phyloP scores from a whole-genome alignment of 2,797 vertebrate genomes.

The Enteromius afrohamiltoni region DNA sequence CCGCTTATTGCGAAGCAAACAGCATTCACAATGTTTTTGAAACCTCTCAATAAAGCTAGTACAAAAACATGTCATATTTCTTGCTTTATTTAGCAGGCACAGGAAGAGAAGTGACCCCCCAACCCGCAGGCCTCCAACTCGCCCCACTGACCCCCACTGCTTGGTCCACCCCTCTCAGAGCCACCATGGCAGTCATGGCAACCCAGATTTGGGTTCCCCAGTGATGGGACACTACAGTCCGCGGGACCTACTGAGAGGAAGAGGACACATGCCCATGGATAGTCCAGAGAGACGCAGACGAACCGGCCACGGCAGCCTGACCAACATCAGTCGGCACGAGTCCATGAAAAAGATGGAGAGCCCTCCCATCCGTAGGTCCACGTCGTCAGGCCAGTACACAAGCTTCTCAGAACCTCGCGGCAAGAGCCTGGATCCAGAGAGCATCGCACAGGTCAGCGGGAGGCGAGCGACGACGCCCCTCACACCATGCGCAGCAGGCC shows the following conservation, averaged over 20 bases:
- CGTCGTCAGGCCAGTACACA: constrained; percentile 94
- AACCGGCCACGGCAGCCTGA: constrained; percentile 89
- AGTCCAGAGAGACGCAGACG: constrained; percentile 91
- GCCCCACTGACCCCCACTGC: constrained; percentile 88
- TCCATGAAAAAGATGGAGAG: constrained; percentile 95
- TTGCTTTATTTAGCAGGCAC: constrained; percentile 76
- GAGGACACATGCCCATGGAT: constrained; percentile 81
- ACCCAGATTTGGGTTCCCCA: constrained; percentile 85
- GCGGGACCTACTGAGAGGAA: constrained; percentile 87
- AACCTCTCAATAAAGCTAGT: neutral
- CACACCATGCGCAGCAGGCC: constrained; percentile 79
- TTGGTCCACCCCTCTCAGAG: constrained; percentile 83
- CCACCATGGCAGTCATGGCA: constrained; percentile 65
- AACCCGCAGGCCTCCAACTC: constrained; percentile 86
- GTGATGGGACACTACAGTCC: constrained; percentile 87
- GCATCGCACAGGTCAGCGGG: constrained; percentile 96
- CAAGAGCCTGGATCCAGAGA: constrained; percentile 95
- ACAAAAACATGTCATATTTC: neutral
- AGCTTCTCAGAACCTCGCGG: constrained; percentile 86
- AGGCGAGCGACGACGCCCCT: constrained; percentile 77
- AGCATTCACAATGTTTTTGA: neutral
- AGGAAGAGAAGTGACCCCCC: constrained; percentile 90
- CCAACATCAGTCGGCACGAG: constrained; percentile 93
- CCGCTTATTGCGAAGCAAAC: neutral
- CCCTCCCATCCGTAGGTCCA: constrained; percentile 95